These are phyloP conservation scores for Agrilus planipennis DNA, from an alignment of 1,140 invertebrate species.

Conservation along the genomic window DNA sequence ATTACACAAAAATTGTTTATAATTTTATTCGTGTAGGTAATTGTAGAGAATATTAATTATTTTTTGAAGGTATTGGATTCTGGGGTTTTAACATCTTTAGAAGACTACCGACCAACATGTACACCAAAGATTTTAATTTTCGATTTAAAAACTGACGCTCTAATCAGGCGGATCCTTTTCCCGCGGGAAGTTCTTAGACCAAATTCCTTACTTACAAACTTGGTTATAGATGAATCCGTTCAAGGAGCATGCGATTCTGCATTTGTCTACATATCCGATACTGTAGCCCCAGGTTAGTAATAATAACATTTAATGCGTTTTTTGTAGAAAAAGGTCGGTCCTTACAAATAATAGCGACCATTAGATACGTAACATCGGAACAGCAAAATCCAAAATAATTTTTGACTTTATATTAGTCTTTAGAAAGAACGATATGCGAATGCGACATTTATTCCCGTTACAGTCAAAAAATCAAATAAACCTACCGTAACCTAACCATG, in stretches of 20 bases:
- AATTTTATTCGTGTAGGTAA: no score
- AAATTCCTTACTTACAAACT: slow-evolving; percentile 59
- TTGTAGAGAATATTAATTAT: not conserved
- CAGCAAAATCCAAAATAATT: slow-evolving; percentile 7
- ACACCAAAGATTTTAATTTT: slow-evolving; percentile 70
- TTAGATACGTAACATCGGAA: no score
- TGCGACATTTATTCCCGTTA: no score
- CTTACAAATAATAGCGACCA: no score
- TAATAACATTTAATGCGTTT: not conserved
- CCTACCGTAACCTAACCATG: no score
- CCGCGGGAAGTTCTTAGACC: slow-evolving; percentile 53
- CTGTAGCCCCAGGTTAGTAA: slow-evolving; percentile 53
- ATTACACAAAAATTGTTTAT: no score
- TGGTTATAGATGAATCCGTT: slow-evolving; percentile 59
- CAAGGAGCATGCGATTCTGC: slow-evolving; percentile 57
- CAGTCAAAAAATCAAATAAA: no score
- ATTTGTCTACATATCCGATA: slow-evolving; percentile 67
- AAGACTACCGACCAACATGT: slow-evolving; percentile 60
- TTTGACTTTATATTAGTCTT: no score
- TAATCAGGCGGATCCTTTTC: slow-evolving; percentile 43
- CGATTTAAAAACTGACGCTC: slow-evolving; percentile 55
- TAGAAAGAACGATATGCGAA: no score
- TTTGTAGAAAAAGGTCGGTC: no score
- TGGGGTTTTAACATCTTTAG: slow-evolving; percentile 60
- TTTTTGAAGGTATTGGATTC: slow-evolving; percentile 42